A percentile compares a stretch with the other conserved stretches of the same genome.
phyloP scores from a whole-genome alignment of 2,888 invertebrate species.

The Callyntrura guangdongensis region DNA sequence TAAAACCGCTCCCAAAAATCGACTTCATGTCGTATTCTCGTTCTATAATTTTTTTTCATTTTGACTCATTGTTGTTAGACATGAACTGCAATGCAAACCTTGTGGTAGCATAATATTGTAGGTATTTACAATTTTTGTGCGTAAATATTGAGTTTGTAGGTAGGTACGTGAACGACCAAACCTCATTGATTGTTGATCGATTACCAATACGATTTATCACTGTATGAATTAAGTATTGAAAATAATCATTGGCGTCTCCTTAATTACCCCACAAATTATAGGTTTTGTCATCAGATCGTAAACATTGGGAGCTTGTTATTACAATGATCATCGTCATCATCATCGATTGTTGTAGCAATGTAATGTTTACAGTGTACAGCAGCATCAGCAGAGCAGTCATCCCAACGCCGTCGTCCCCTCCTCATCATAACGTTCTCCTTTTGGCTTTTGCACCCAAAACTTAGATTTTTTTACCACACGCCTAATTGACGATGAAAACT shows the following conservation, averaged over 20 bases:
- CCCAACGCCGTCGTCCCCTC: neutral
- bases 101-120: neutral
- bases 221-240: constrained; percentile 61
- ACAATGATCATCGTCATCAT: constrained; percentile 17
- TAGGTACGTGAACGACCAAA: neutral
- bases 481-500: constrained; percentile 62
- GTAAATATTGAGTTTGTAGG: neutral
- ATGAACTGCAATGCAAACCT: neutral
- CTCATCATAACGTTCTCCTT: constrained; percentile 35
- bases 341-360: constrained; percentile 4
- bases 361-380: neutral
- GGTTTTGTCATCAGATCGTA: constrained; percentile 65
- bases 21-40: constrained; percentile 16
- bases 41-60: neutral
- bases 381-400: neutral
- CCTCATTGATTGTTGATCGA: constrained; percentile 63
- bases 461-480: constrained; percentile 35
- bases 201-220: constrained; percentile 54
- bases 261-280: constrained; percentile 76
- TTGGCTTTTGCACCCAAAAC: constrained; percentile 43
- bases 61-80: neutral
- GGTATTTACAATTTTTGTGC: neutral
- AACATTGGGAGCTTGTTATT: constrained; percentile 62
- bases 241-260: constrained; percentile 63
- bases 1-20: constrained; percentile 64